Percentiles rank a stretch among this genome's conserved stretches.
Conservation (phyloP, 2,888 invertebrate genomes). For the Heteromurus nitidus region DNA sequence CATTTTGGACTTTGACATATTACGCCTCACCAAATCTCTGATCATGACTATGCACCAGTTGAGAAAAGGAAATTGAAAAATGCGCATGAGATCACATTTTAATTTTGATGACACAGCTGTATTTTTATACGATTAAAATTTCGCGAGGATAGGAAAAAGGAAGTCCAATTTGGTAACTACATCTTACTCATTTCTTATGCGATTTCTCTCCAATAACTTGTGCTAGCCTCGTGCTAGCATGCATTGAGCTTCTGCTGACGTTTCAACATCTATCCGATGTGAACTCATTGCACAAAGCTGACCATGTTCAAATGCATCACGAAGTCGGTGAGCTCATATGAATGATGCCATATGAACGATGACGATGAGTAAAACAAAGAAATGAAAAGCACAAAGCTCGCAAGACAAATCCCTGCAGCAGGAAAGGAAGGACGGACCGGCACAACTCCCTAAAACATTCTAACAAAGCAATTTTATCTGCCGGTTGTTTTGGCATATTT, state of each 20-base stretch:
- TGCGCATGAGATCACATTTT: constrained; percentile 9
- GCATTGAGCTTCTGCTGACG: too few relatives aligned
- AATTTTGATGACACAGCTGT: constrained; percentile 11
- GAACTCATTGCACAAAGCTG: too few relatives aligned
- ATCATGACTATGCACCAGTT: too few relatives aligned
- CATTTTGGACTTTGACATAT: too few relatives aligned
- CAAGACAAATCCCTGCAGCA: too few relatives aligned
- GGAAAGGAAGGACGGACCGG: background rate
- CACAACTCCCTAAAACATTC: background rate
- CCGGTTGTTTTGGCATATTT: constrained; percentile 40
- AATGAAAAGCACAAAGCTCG: background rate
- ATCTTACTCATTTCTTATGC: too few relatives aligned
- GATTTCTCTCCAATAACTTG: too few relatives aligned
- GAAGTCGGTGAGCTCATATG: constrained; percentile 8
- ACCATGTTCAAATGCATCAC: background rate
- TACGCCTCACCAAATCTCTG: too few relatives aligned
- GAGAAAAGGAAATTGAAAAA: constrained; percentile 5
- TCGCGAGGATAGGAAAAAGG: background rate
- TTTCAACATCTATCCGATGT: too few relatives aligned
- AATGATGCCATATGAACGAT: background rate
- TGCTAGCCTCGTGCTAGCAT: too few relatives aligned
- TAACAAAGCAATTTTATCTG: background rate
- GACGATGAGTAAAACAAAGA: background rate
- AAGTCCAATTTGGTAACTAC: too few relatives aligned
- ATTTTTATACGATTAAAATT: background rate